Conservation (phyloP, 2,113 vertebrate genomes). For the Dissostichus mawsoni region DNA sequence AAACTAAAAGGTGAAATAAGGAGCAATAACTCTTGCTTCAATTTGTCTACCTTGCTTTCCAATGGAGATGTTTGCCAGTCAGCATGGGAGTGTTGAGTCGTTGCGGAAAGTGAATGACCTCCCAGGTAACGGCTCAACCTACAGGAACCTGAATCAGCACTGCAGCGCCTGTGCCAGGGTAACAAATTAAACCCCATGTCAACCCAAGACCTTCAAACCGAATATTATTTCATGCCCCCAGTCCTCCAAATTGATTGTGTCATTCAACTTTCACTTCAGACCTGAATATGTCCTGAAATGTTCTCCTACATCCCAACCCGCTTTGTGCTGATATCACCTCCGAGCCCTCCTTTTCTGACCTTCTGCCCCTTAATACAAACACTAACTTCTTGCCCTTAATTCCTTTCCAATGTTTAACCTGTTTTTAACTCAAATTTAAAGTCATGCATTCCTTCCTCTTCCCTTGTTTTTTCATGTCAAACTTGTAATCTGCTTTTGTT, state of each 20-base stretch:
- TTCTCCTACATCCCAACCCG: constrained; percentile 43
- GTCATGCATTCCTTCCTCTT: not conserved
- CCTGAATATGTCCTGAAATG: constrained; percentile 43
- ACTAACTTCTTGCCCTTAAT: constrained; percentile 9
- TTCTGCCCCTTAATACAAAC: constrained; percentile 9
- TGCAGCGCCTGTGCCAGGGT: constrained; percentile 84
- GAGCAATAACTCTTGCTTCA: constrained; percentile 24
- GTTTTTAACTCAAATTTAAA: constrained; percentile 18
- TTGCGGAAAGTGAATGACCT: constrained; percentile 76
- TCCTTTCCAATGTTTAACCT: constrained; percentile 12
- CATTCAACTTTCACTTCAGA: constrained; percentile 44
- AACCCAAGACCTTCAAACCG: constrained; percentile 67
- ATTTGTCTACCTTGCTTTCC: constrained; percentile 58
- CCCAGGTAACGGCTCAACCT: constrained; percentile 76
- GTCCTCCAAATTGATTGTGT: constrained; percentile 50
- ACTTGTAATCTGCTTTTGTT: not conserved
- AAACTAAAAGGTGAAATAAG: not conserved
- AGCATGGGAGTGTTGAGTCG: constrained; percentile 79
- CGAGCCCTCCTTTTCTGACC: constrained; percentile 19
- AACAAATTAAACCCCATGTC: constrained; percentile 63
- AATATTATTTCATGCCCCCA: constrained; percentile 46
- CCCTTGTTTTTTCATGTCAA: not conserved
- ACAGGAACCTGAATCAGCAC: constrained; percentile 81
- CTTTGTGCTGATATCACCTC: constrained; percentile 26
- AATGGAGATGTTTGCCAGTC: constrained; percentile 71